These are phyloP conservation scores for Lepidocyrtinus sp. DNA, from an alignment of 2,888 invertebrate species.

Conservation along the genomic window DNA sequence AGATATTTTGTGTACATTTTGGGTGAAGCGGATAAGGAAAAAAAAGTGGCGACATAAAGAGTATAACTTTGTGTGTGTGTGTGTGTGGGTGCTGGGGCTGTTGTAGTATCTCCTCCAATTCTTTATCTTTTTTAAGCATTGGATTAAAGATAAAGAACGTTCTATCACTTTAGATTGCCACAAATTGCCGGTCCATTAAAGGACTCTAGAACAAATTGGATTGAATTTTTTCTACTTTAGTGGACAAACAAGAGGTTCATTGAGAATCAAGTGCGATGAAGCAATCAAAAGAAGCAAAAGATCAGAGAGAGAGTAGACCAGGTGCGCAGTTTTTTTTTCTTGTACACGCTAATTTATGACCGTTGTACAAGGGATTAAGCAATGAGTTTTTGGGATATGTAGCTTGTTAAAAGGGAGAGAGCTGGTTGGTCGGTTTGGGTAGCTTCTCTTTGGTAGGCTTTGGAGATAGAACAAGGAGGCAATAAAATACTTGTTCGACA, in stretches of 20 bases:
- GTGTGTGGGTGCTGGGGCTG: conserved; percentile 18
- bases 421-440: too few relatives aligned
- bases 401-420: too few relatives aligned
- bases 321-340: conserved; percentile 52
- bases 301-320: conserved; percentile 39
- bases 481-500: conserved; percentile 55
- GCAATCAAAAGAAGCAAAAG: neutral
- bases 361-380: too few relatives aligned
- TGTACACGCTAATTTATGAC: conserved; percentile 44
- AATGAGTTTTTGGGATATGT: too few relatives aligned
- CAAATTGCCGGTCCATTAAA: conserved; percentile 55
- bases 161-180: conserved; percentile 52
- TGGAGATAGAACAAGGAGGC: too few relatives aligned
- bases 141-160: conserved; percentile 40
- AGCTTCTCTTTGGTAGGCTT: conserved; percentile 15
- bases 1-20: neutral
- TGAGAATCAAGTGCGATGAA: conserved; percentile 1
- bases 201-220: conserved; percentile 54
- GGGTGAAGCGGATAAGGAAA: neutral
- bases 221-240: conserved; percentile 34
- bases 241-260: conserved; percentile 17
- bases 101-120: neutral
- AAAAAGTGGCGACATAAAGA: conserved; percentile 15
- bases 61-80: neutral
- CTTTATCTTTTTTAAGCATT: conserved; percentile 5